These are phyloP conservation scores for Petromus typicus DNA, from an alignment of 2,113 vertebrate genomes.

Conservation along the genomic window DNA sequence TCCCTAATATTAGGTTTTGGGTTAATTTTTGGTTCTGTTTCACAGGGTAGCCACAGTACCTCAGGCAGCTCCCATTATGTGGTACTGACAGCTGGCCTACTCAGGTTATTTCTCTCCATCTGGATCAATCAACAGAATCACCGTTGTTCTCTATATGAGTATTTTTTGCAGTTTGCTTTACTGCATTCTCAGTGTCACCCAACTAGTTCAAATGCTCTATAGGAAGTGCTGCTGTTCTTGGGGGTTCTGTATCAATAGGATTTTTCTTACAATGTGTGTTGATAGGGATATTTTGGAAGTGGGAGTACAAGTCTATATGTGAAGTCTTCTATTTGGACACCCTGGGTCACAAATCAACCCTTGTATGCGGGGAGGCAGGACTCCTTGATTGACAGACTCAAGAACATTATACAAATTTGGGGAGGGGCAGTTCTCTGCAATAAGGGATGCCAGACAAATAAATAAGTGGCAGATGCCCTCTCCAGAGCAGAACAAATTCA, in stretches of 20 bases:
- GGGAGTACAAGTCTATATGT: background rate
- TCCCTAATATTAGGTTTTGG: background rate
- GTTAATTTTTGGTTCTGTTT: background rate
- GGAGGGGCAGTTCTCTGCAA: background rate
- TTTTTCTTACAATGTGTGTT: background rate
- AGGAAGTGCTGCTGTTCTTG: background rate
- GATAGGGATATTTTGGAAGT: background rate
- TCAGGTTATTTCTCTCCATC: background rate
- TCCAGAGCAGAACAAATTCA: slow-evolving; percentile 46
- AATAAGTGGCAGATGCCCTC: slow-evolving; percentile 47
- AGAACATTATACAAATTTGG: background rate
- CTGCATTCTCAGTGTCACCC: background rate
- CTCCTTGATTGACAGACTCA: background rate
- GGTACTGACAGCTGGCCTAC: background rate
- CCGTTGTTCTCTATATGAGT: background rate
- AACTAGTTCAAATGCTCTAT: background rate
- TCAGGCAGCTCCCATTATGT: background rate
- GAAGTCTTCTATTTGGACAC: background rate
- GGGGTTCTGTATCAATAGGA: background rate
- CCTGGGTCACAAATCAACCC: background rate
- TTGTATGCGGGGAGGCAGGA: background rate
- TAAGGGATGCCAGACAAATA: slow-evolving; percentile 28
- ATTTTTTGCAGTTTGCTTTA: background rate
- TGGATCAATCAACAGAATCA: background rate
- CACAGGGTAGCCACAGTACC: background rate